A percentile compares a stretch with the other conserved stretches of the same genome.
Evolutionary conservation across 2,797 vertebrate genomes (phyloP).

Genomic region (Anguilla megastoma): DNA sequence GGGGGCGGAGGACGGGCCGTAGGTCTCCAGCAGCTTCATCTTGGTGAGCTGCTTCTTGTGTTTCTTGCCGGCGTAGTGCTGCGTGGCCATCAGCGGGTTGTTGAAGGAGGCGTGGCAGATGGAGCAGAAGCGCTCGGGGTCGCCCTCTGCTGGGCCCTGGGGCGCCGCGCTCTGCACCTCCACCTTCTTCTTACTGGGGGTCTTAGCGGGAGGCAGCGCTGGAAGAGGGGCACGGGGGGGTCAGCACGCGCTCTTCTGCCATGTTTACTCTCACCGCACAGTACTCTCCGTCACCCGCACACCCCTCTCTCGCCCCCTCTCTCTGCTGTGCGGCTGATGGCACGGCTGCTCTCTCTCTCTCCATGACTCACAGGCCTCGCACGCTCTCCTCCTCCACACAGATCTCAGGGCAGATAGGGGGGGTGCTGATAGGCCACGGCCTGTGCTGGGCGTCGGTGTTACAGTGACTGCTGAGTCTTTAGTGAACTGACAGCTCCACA

Average conservation of each 20-base stretch:
- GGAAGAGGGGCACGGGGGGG: slow-evolving; percentile 51
- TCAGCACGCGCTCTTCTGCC: slow-evolving; percentile 4
- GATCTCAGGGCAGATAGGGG: too few relatives aligned
- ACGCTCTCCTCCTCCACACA: too few relatives aligned
- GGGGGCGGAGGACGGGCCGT: slow-evolving; percentile 74
- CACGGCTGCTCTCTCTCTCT: background rate
- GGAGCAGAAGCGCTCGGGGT: slow-evolving; percentile 91
- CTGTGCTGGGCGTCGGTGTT: too few relatives aligned
- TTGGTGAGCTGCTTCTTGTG: slow-evolving; percentile 94
- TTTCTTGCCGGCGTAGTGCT: slow-evolving; percentile 96
- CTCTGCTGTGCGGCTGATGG: background rate
- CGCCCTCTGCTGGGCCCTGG: slow-evolving; percentile 44
- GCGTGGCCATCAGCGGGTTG: slow-evolving; percentile 94
- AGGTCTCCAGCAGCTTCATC: slow-evolving; percentile 90
- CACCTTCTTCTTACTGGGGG: slow-evolving; percentile 56
- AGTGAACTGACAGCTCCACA: too few relatives aligned
- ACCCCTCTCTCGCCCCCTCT: background rate
- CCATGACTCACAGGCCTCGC: too few relatives aligned
- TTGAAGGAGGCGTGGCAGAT: slow-evolving; percentile 95
- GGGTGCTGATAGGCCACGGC: too few relatives aligned
- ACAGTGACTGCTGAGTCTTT: too few relatives aligned
- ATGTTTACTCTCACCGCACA: background rate
- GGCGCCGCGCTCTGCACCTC: slow-evolving; percentile 14
- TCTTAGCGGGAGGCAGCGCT: slow-evolving; percentile 63
- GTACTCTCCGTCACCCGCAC: background rate